Conservation (phyloP, 1,140 invertebrate species). For the Pemphigus obesinymphae region DNA sequence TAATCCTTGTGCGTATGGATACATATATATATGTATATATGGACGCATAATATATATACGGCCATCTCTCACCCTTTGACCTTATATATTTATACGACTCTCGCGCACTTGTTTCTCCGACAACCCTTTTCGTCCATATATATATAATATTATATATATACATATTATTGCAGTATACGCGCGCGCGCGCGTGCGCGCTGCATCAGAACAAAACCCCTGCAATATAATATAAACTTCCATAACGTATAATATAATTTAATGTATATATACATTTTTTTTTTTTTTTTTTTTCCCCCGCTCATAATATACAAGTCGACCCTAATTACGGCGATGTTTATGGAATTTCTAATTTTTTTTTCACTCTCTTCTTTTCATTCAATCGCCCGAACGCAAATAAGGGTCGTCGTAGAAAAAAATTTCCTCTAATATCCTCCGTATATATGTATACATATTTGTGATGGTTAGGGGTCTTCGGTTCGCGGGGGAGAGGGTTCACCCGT, state of each 20-base stretch:
- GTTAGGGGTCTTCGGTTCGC: neutral
- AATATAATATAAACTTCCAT: neutral
- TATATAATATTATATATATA: no score
- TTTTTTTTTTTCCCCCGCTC: neutral
- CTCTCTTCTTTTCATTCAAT: no score
- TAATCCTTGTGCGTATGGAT: neutral
- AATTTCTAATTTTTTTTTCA: constrained; percentile 8
- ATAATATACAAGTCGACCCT: neutral
- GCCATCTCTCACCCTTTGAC: neutral
- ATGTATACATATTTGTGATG: neutral
- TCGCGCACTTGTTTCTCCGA: constrained; percentile 10
- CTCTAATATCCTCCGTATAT: neutral
- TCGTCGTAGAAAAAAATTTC: neutral
- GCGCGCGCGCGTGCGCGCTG: neutral
- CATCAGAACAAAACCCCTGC: neutral
- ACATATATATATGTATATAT: neutral
- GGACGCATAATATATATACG: no score
- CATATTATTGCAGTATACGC: no score
- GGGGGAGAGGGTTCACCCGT: neutral
- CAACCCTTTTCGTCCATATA: constrained; percentile 6
- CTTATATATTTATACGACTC: constrained; percentile 24
- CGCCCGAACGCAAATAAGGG: neutral
- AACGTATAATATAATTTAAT: neutral
- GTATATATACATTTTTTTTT: neutral
- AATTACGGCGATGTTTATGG: constrained; percentile 6